Conservation (phyloP, 2,113 vertebrate species). For the Salvelinus namaycush region DNA sequence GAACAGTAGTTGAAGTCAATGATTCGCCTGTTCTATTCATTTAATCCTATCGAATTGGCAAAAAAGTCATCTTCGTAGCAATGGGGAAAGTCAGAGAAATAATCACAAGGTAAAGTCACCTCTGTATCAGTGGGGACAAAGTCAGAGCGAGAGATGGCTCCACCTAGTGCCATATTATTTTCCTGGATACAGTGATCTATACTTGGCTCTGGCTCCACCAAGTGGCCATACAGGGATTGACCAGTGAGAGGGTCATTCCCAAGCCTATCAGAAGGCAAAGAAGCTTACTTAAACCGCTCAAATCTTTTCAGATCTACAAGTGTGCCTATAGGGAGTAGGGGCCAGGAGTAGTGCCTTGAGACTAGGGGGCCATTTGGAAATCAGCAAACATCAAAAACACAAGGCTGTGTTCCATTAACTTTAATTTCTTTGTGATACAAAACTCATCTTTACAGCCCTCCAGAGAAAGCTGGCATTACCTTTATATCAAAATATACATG, state of each 20-base stretch:
- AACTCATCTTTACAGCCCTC: constrained; percentile 4
- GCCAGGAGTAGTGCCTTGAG: too few relatives aligned
- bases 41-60: too few relatives aligned
- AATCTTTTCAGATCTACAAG: not conserved
- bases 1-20: too few relatives aligned
- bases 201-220: constrained; percentile 44
- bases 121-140: constrained; percentile 1
- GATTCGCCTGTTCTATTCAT: too few relatives aligned
- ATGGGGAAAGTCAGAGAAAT: not conserved
- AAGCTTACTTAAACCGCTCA: not conserved
- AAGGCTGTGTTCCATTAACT: constrained; percentile 65
- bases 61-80: too few relatives aligned
- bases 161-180: too few relatives aligned
- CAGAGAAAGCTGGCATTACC: not conserved
- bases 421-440: constrained; percentile 69
- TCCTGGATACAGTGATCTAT: too few relatives aligned
- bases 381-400: constrained; percentile 29
- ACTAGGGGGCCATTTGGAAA: too few relatives aligned
- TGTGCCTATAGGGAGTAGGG: not conserved
- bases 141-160: too few relatives aligned
- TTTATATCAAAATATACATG: constrained; percentile 77
- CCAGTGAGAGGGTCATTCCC: too few relatives aligned
- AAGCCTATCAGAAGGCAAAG: too few relatives aligned
- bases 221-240: constrained; percentile 11
- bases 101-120: constrained; percentile 67